Evolutionary conservation across 2,797 vertebrate genomes (phyloP), one percentile per base, ranked within the genome.

Genomic region (Tachyglossus aculeatus): DNA sequence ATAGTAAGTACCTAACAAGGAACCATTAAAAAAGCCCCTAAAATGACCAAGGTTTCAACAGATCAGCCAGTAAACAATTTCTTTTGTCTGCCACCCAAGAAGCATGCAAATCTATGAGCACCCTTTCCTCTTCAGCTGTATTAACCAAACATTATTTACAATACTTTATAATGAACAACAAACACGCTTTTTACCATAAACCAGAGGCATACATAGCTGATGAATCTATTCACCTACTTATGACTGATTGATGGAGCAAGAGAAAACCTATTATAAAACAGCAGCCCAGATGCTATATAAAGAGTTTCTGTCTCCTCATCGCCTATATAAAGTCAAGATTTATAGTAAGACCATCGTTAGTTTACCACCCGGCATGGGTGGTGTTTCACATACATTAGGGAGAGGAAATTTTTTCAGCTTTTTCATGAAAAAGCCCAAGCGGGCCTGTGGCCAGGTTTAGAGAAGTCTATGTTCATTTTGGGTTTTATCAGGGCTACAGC

Each of bases 321-420:
- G 70, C 66, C 60, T 83, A 82, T 71, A 58, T 67, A 77, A 81
- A 84, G 63, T 59, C 74, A 67, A 82, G 87, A 88, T 92, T 90
- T 90, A 89, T 38, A 67, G 37, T 24, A 29, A 54, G 64, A 86
- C 70, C 68, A 80, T 76, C 65, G 54, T 3, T 29, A 86, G 88
- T 89, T 90, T 87, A 90, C 88, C 85, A 82, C 60, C 76, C 68
- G 82, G 81, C 74, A 83, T 78, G 81, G 75, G 74, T 67, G 67
- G 82, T 80, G 77, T 83, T 91, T 90, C 86, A 82, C 78, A 82
- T 82, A 79, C 76, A 75, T 83, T 84, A 84, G 59, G 58, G 90
- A 86, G 82, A 87, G 84, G 87, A 84, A 88, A 81, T 70, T 33
- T 74, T 60, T 83, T 87, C 76, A 71, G 68, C 76, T 83, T 80